Evolutionary conservation across 2,113 vertebrate species (phyloP).

Genomic region (Ictidomys tridecemlineatus): DNA sequence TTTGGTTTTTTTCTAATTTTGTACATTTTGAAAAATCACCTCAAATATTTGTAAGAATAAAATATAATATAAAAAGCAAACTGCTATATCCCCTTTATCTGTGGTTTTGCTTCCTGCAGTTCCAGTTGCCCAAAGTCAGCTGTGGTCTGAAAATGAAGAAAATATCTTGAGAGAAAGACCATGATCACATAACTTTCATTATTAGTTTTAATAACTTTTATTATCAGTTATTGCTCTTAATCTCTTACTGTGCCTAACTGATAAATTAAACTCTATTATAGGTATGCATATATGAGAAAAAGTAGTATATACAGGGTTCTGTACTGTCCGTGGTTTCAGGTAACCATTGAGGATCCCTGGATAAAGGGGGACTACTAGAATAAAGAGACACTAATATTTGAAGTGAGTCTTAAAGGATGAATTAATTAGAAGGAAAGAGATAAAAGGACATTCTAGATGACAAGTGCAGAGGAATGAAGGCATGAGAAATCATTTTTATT

Average conservation of each 20-base stretch:
- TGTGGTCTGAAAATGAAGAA: not conserved
- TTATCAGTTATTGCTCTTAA: no score
- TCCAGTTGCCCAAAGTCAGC: not conserved
- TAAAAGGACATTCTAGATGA: not conserved
- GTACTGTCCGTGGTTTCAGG: not conserved
- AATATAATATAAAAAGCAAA: not conserved
- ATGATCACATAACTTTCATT: no score
- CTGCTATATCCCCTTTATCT: not conserved
- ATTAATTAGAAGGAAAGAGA: not conserved
- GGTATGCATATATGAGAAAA: no score
- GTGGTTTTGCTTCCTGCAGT: not conserved
- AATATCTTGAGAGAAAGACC: no score
- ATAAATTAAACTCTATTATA: no score
- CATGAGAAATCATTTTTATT: not conserved
- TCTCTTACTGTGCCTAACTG: no score
- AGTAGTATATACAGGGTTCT: not conserved
- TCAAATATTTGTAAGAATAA: constrained; percentile 49
- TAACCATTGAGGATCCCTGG: no score
- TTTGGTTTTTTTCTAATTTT: not conserved
- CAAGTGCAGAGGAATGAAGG: not conserved
- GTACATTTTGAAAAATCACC: constrained; percentile 20
- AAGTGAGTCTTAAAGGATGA: not conserved
- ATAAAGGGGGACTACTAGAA: not conserved
- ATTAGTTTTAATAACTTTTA: no score
- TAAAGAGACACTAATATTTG: not conserved